Evolutionary conservation across 2,113 vertebrate species (phyloP).

Genomic region (Sus scrofa): DNA sequence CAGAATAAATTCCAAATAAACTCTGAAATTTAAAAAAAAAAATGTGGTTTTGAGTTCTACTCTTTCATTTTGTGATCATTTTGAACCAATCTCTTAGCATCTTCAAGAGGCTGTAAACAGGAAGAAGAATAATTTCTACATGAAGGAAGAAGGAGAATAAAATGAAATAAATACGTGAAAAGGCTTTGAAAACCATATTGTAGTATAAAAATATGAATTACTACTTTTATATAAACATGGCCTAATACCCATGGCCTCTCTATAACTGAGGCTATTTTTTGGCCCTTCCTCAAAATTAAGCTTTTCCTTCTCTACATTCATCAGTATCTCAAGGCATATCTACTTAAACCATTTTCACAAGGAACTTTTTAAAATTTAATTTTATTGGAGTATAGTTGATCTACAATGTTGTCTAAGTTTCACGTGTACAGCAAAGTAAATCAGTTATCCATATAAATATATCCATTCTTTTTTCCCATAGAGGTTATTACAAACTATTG

Average conservation of each 20-base stretch:
- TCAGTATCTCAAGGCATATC: neutral
- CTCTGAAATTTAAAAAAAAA: neutral
- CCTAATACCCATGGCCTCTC: neutral
- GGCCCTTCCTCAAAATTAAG: neutral
- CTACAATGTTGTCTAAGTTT: too few relatives aligned
- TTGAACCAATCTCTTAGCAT: neutral
- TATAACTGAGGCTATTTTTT: neutral
- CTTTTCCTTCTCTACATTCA: neutral
- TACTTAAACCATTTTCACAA: neutral
- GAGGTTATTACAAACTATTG: too few relatives aligned
- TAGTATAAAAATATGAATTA: neutral
- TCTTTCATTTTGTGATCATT: neutral
- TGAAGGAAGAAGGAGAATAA: neutral
- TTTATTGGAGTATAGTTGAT: too few relatives aligned
- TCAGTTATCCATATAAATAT: too few relatives aligned
- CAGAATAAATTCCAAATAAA: constrained; percentile 32
- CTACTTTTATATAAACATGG: neutral
- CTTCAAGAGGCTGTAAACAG: neutral
- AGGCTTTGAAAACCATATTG: neutral
- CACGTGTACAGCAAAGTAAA: too few relatives aligned
- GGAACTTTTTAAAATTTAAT: neutral
- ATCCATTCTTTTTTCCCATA: too few relatives aligned
- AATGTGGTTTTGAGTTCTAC: neutral
- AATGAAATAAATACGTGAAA: neutral
- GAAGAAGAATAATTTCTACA: constrained; percentile 6